Base-by-base conservation (phyloP, 2,888 invertebrate genomes). In the Temnothorax unifasciatus region DNA sequence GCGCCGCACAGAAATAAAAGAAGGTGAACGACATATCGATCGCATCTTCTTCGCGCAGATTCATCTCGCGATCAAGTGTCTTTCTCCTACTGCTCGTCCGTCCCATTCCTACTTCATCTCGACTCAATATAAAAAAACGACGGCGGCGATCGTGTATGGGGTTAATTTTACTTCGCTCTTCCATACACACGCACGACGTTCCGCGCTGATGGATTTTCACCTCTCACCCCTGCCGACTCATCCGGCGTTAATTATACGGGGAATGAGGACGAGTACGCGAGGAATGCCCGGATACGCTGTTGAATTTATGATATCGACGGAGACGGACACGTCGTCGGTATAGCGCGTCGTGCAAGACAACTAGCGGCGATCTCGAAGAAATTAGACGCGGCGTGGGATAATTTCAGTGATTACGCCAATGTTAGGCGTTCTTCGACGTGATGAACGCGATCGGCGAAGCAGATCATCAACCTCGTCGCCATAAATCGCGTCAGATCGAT, bases 201-300 rank as follows among this genome's bases (percentile, higher is more conserved):
- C 85, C 91, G 77, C 85, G 86, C 91, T 91, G 90, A 90, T 90
- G 91, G 90, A 90, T 91, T 87, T 90, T 90, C 90, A 90, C 90
- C 90, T 90, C 90, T 90, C 90, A 90, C 88, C 90, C 88, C 86
- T 90, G 88, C 85, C 90, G 87, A 86, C 90, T 88, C 90, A 86
- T 91, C 90, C 85, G 84, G 85, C 85, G 88, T 90, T 90, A 90
- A 90, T 90, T 90, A 90, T 88, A 89, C 91, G 85, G 88, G 86
- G 90, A 90, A 90, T 87, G 91, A 86, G 85, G 85, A 91, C 91
- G 88, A 88, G 88, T 79, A 83, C 91, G 88, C 88, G 83, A 84
- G 91, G 88, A 91, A 91, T 90, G 90, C 88, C 85, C 84, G 88
- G 86, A 88, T 89, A 85, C 85, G 85, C 88, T 84, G 83, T 84